Evolutionary conservation across 2,113 vertebrate genomes (phyloP), one percentile per base, ranked within the genome.

Genomic region (Dasypus novemcinctus): DNA sequence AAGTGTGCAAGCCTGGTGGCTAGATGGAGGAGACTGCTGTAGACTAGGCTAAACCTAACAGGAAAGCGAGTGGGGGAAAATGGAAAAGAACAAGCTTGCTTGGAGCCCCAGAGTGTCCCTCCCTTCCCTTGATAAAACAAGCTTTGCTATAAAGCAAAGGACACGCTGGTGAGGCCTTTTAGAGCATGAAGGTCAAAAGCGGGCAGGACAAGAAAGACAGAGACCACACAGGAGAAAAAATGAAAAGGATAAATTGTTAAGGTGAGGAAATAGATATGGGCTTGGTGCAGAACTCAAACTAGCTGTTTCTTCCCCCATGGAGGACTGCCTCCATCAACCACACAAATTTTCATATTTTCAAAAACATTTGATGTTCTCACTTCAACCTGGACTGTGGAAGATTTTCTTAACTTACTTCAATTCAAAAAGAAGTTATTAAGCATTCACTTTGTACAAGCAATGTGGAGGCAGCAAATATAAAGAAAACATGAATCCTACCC

Each of bases 401-500:
- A 81, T 18, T 36, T 63, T 92, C n/a, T 92, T 80, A 71, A 57
- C n/a, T n/a, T 71, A 80, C 64, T 93, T 75, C 64, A 54, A 84
- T 80, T 72, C 43, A 66, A 38, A 33, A 88, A 57, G 84, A 80
- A 76, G 78, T 61, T 72, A 87, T 57, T 87, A 78, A 72, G 59
- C 38, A 66, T 63, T 33, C 68, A 63, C 29, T 88, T 33, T 76
- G 69, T 78, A 78, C 13, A 85, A 63, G 71, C 5, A 20, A 49
- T 52, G 59, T 0, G 4, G 46, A 79, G 31, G 46, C 11, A 21
- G 38, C 23, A 4, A 14, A 14, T 4, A 88, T 41, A 52, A 72
- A 36, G 61, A 78, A 49, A 91, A 88, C 54, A 69, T 29, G 33
- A 57, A 81, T 80, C 41, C 41, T 41, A 41, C 59, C 71, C 72